phyloP scores from a whole-genome alignment of 2,888 invertebrate genomes.

The Watsonalla cultraria region DNA sequence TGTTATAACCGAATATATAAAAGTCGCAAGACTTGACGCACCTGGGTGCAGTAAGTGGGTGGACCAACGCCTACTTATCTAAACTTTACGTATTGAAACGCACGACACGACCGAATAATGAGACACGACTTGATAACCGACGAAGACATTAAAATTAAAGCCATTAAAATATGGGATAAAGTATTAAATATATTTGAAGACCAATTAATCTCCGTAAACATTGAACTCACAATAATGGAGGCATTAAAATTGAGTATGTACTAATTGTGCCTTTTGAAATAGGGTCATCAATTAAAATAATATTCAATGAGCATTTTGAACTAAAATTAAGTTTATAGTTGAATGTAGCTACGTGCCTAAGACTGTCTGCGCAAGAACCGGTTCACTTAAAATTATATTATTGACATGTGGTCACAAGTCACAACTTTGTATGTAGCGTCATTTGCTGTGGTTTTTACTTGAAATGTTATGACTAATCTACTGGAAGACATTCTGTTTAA shows the following conservation, averaged over 20 bases:
- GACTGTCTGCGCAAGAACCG: constrained; percentile 53
- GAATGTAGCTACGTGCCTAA: constrained; percentile 45
- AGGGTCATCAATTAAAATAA: not conserved
- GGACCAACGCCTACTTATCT: constrained; percentile 53
- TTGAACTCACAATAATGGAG: no score
- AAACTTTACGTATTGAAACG: constrained; percentile 40
- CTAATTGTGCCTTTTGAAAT: not conserved
- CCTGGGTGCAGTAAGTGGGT: constrained; percentile 66
- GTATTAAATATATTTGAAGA: constrained; percentile 3
- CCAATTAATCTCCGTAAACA: constrained; percentile 1
- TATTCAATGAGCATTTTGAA: not conserved
- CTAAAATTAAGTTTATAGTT: constrained; percentile 24
- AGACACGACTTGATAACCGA: constrained; percentile 35
- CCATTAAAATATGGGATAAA: no score
- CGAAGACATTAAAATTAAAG: not conserved
- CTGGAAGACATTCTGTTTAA: constrained; percentile 1
- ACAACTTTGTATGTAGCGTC: constrained; percentile 14
- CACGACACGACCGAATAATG: constrained; percentile 38
- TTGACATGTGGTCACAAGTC: constrained; percentile 46
- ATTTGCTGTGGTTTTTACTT: constrained; percentile 32
- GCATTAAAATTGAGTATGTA: no score
- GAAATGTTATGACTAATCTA: constrained; percentile 26
- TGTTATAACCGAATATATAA: no score
- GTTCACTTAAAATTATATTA: constrained; percentile 67
- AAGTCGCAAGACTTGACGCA: constrained; percentile 27